Conservation (phyloP, 2,113 vertebrate species). For the Neomonachus schauinslandi region DNA sequence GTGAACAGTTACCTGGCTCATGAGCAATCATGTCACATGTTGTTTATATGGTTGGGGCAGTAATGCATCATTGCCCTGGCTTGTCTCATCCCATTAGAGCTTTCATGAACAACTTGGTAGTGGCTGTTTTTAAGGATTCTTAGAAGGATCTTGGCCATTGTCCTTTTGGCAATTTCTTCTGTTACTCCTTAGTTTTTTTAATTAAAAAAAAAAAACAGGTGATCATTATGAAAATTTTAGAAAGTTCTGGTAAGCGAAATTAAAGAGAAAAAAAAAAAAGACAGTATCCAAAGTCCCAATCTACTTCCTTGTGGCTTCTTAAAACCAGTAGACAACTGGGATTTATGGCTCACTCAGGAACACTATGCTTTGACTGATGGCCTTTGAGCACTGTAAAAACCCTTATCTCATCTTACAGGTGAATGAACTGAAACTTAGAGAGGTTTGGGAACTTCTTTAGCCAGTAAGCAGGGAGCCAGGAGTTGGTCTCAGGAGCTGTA, state of each 20-base stretch:
- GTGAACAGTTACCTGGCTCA: background rate
- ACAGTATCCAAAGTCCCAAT: background rate
- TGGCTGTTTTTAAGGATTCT: background rate
- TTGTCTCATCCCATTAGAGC: background rate
- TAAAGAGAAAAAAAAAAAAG: background rate
- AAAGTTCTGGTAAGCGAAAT: background rate
- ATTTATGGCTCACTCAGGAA: background rate
- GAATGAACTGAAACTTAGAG: background rate
- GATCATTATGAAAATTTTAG: background rate
- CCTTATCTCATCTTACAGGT: background rate
- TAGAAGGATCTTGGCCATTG: background rate
- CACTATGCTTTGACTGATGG: background rate
- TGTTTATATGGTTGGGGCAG: background rate
- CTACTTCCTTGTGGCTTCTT: background rate
- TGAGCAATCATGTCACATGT: background rate
- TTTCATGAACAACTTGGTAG: background rate
- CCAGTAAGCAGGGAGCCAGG: background rate
- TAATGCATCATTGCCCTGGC: background rate
- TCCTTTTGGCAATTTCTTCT: background rate
- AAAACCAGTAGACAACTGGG: too few relatives aligned
- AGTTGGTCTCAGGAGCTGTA: background rate
- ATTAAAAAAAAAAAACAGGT: background rate
- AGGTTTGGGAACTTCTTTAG: background rate
- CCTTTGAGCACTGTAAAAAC: background rate
- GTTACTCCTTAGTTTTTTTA: background rate